These are phyloP conservation scores for Rhagologus leucostigma DNA, from an alignment of 2,113 vertebrate genomes.

Conservation along the genomic window DNA sequence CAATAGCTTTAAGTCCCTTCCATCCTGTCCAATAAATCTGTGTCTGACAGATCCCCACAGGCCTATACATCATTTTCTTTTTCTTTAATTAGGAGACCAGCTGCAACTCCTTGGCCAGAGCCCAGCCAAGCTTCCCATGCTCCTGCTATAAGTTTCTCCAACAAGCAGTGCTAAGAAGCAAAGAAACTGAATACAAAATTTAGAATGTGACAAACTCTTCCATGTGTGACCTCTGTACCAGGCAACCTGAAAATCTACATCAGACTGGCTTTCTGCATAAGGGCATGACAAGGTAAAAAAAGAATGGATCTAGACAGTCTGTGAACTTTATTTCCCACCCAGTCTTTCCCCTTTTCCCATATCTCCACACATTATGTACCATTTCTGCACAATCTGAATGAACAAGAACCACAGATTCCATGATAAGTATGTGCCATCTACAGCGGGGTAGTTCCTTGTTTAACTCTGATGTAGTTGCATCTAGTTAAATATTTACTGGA, in stretches of 20 bases:
- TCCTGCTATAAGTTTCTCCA: not conserved
- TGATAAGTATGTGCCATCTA: not conserved
- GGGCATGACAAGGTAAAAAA: not conserved
- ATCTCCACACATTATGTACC: not conserved
- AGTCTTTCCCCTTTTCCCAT: not conserved
- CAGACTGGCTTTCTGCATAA: not conserved
- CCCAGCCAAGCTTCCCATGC: slow-evolving; percentile 21
- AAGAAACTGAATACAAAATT: slow-evolving; percentile 8
- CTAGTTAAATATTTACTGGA: not conserved
- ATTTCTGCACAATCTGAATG: not conserved
- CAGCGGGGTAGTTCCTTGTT: not conserved
- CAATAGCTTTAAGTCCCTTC: not conserved
- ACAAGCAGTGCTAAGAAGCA: not conserved
- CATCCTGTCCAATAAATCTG: slow-evolving; percentile 53
- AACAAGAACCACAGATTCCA: not conserved
- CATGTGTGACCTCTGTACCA: slow-evolving; percentile 19
- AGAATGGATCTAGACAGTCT: not conserved
- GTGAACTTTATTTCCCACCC: not conserved
- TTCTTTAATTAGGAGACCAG: slow-evolving; percentile 51
- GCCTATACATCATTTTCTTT: slow-evolving; percentile 16
- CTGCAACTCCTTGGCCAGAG: slow-evolving; percentile 32
- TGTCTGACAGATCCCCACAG: slow-evolving; percentile 25
- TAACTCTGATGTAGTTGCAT: not conserved
- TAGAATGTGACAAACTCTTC: slow-evolving; percentile 29
- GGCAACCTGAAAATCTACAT: not conserved